These are phyloP conservation scores for Oreochromis niloticus DNA, from an alignment of 2,113 vertebrate species.

Conservation along the genomic window DNA sequence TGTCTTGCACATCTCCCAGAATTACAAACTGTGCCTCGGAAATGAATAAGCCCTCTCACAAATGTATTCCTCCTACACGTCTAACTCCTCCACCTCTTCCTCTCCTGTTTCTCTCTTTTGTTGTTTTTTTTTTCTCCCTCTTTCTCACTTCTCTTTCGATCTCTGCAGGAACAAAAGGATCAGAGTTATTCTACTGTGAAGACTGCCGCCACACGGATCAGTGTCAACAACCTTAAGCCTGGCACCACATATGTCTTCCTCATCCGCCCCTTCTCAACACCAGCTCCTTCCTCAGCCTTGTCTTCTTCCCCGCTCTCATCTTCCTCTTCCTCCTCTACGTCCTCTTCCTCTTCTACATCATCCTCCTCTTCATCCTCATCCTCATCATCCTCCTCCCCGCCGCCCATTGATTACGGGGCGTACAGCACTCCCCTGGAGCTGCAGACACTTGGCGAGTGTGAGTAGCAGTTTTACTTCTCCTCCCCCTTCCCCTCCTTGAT, in stretches of 20 bases:
- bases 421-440: conserved; percentile 88
- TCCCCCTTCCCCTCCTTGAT: neutral
- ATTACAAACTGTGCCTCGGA: neutral
- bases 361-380: conserved; percentile 73
- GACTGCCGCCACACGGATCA: conserved; percentile 82
- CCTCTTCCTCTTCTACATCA: conserved; percentile 70
- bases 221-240: conserved; percentile 88
- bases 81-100: neutral
- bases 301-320: conserved; percentile 80
- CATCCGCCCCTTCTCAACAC: conserved; percentile 79
- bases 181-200: conserved; percentile 92
- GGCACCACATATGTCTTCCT: conserved; percentile 93
- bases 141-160: neutral
- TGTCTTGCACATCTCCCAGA: neutral
- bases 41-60: conserved; percentile 1
- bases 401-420: conserved; percentile 78
- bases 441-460: conserved; percentile 87
- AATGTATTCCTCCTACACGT: conserved; percentile 26
- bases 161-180: conserved; percentile 86
- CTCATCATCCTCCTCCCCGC: conserved; percentile 78
- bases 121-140: neutral
- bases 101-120: neutral
- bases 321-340: conserved; percentile 62
- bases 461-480: conserved; percentile 58
- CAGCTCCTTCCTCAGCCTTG: conserved; percentile 76